Evolutionary conservation across 2,888 invertebrate species (phyloP).

Genomic region (Horisme vitalbata): DNA sequence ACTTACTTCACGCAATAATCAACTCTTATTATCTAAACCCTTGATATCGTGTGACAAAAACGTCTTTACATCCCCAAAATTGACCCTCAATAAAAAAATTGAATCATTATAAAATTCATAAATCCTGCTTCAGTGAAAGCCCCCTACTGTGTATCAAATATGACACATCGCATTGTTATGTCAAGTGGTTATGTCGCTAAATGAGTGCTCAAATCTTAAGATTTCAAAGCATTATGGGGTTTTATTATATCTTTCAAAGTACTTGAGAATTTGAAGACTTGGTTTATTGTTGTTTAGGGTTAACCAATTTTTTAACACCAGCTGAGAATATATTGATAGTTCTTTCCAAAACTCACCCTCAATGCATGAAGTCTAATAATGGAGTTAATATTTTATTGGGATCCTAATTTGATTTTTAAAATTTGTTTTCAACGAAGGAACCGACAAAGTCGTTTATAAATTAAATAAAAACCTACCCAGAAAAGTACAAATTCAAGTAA

Average conservation of each 20-base stretch:
- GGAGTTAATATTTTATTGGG: not conserved
- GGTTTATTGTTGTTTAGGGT: constrained; percentile 13
- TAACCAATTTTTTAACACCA: constrained; percentile 10
- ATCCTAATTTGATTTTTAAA: no score
- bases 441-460: no score
- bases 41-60: constrained; percentile 17
- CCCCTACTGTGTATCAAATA: constrained; percentile 48
- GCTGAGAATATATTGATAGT: constrained; percentile 6
- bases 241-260: constrained; percentile 25
- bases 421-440: no score
- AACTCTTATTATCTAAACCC: not conserved
- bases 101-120: constrained; percentile 5
- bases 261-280: constrained; percentile 14
- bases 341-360: no score
- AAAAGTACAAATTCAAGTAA: no score
- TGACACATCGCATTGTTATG: constrained; percentile 62
- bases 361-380: no score
- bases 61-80: not conserved
- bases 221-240: constrained; percentile 38
- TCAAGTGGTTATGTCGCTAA: constrained; percentile 62
- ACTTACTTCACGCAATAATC: no score
- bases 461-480: no score
- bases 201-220: constrained; percentile 47
- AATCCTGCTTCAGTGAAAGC: constrained; percentile 1
- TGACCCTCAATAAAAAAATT: not conserved